Evolutionary conservation across 2,888 invertebrate species (phyloP), one percentile per base, ranked within the genome.

Genomic region (Alsophila aescularia): DNA sequence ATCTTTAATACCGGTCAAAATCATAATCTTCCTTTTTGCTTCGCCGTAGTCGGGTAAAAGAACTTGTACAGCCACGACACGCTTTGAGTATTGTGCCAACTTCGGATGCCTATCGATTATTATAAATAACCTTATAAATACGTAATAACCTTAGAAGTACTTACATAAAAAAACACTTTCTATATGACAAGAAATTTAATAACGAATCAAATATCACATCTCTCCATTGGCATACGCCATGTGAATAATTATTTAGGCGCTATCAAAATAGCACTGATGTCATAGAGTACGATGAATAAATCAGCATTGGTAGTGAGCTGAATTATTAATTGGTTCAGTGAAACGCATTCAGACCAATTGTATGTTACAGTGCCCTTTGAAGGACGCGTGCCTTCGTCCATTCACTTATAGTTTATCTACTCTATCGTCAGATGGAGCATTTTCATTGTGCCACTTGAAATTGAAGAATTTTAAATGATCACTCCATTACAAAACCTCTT

Each of bases 271-370:
- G 8, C 34, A 51, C 29, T 62, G 64, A 67, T 58, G 42, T 37
- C 57, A 66, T 62, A 47, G 24, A 43, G 42, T 48, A 53, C 67
- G 69, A 64, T 72, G 67, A 72, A 70, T 77, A 77, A 81, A 79
- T 78, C 73, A 77, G 65, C 71, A 62, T 67, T 75, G 74, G 60
- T 74, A 74, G 73, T 77, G 76, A 74, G 72, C 74, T 81, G 74
- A 85, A 87, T n/a, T n/a, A n/a, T n/a, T n/a, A n/a, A n/a, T 87
- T 84, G 81, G 66, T 85, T 81, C 83, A 70, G 70, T 76, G 81
- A 78, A 83, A 58, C 82, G 76, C 79, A 85, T 83, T 81, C 67
- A 68, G 81, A 75, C 62, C 85, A 86, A 83, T 85, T 84, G 56
- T 27, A 61, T 54, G 42, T 64, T 59, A 63, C 52, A 53, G 39